A percentile compares a stretch with the other conserved stretches of the same genome.
These are phyloP conservation scores for Pasiphila rectangulata DNA, from an alignment of 2,888 invertebrate species.

Conservation along the genomic window DNA sequence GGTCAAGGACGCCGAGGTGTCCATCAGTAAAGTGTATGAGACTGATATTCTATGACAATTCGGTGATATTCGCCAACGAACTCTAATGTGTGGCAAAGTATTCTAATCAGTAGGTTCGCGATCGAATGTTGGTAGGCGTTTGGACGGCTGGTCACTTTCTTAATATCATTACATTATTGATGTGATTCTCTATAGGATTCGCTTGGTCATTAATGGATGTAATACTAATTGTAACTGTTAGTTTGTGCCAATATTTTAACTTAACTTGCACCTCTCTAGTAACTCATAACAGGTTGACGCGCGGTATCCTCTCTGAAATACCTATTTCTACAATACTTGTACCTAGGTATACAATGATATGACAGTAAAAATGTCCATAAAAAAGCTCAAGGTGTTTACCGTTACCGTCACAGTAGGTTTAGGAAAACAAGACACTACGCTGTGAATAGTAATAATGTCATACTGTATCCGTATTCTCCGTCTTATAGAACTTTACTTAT, in stretches of 20 bases:
- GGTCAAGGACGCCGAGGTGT: constrained; percentile 48
- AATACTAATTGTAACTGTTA: background rate
- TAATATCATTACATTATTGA: background rate
- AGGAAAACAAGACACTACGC: too few relatives aligned
- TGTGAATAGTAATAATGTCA: too few relatives aligned
- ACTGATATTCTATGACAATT: constrained; percentile 85
- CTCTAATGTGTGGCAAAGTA: background rate
- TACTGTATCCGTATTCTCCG: too few relatives aligned
- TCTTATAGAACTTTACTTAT: too few relatives aligned
- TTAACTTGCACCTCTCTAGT: background rate
- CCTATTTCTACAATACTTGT: too few relatives aligned
- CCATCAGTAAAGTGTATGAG: constrained; percentile 92
- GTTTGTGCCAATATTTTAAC: background rate
- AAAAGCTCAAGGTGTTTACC: too few relatives aligned
- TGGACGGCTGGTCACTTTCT: background rate
- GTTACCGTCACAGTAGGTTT: too few relatives aligned
- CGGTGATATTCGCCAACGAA: background rate
- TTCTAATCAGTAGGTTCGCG: background rate
- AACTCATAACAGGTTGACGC: too few relatives aligned
- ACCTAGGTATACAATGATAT: too few relatives aligned
- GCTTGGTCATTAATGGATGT: background rate
- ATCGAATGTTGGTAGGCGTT: background rate
- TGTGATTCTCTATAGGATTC: background rate
- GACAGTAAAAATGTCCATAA: too few relatives aligned
- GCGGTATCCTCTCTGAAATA: too few relatives aligned